Evolutionary conservation across 2,888 invertebrate species (phyloP).

Genomic region (Panopea generosa): DNA sequence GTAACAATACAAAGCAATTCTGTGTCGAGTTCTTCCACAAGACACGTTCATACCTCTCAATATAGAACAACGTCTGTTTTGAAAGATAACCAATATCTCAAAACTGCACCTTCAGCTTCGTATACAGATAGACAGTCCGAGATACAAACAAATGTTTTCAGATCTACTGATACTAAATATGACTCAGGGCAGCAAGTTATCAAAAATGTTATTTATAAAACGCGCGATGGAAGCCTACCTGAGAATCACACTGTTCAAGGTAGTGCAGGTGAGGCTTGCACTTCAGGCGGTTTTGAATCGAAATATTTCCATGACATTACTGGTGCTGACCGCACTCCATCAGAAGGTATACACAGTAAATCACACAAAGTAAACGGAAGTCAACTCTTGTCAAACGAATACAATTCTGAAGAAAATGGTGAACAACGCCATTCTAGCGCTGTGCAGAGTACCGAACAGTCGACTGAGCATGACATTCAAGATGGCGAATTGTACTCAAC

Average conservation of each 20-base stretch:
- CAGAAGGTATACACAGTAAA: too few species aligned
- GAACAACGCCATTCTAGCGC: too few species aligned
- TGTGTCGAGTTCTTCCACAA: slow-evolving; percentile 5
- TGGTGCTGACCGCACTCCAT: too few species aligned
- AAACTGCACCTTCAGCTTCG: slow-evolving; percentile 20
- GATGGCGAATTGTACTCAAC: too few species aligned
- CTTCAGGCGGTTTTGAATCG: not conserved
- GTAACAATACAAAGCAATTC: slow-evolving; percentile 11
- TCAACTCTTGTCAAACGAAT: too few species aligned
- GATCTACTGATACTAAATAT: slow-evolving; percentile 27
- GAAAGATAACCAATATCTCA: slow-evolving; percentile 41
- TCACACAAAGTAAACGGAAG: too few species aligned
- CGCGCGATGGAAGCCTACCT: slow-evolving; percentile 28
- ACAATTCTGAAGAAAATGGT: too few species aligned
- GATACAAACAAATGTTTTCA: slow-evolving; percentile 39
- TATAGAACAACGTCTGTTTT: slow-evolving; percentile 23
- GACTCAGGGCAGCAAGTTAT: slow-evolving; percentile 44
- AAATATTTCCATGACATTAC: too few species aligned
- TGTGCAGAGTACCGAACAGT: too few species aligned
- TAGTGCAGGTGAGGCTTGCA: not conserved
- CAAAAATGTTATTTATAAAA: slow-evolving; percentile 51
- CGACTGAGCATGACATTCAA: too few species aligned
- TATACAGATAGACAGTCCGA: slow-evolving; percentile 24
- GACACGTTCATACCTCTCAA: slow-evolving; percentile 20
- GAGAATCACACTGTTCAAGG: slow-evolving; percentile 7